phyloP scores from a whole-genome alignment of 2,888 invertebrate species.

The Tigriopus californicus region DNA sequence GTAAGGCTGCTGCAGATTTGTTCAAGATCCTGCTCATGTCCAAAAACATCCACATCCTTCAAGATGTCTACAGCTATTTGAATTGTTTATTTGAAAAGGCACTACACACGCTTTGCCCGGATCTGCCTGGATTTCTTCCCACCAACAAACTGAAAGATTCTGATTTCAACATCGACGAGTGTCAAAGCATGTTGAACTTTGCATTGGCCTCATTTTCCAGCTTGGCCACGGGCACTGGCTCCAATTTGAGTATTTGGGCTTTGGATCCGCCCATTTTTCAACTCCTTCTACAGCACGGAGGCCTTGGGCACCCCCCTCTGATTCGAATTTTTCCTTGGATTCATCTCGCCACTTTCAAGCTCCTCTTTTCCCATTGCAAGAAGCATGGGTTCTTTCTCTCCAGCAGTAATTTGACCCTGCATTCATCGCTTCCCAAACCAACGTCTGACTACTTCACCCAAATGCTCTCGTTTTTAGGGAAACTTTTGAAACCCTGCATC shows the following conservation, averaged over 20 bases:
- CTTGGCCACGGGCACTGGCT: background rate
- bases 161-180: too few relatives aligned
- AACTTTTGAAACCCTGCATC: too few relatives aligned
- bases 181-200: background rate
- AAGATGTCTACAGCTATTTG: background rate
- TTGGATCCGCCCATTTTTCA: slow-evolving; percentile 10
- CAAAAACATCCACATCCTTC: background rate
- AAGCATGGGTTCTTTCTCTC: background rate
- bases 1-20: background rate
- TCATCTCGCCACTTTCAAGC: background rate
- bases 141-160: background rate
- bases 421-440: too few relatives aligned
- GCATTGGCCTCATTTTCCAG: background rate
- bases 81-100: background rate
- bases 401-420: background rate
- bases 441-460: too few relatives aligned
- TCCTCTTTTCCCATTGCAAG: background rate
- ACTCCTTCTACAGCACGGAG: background rate
- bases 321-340: background rate
- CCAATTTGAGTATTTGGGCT: slow-evolving; percentile 5
- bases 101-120: background rate
- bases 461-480: too few relatives aligned
- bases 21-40: slow-evolving; percentile 2
- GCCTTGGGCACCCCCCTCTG: background rate
- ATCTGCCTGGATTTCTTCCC: background rate